Base-by-base conservation (phyloP, 2,888 invertebrate species). In the Brachyopa scutellaris region DNA sequence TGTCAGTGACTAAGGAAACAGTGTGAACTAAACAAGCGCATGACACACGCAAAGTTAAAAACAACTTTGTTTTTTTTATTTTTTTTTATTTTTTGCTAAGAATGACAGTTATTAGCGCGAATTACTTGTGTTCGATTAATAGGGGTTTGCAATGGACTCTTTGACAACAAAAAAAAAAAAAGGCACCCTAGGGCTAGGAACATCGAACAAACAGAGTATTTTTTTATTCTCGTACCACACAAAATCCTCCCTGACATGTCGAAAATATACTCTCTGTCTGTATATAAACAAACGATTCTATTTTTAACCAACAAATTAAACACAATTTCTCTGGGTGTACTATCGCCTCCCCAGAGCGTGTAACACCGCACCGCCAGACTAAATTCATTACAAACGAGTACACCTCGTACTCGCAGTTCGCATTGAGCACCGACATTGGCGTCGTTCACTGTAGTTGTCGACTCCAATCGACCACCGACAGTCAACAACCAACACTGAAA, bases 401-500 rank as follows among this genome's bases (percentile, higher is more conserved):
- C 67, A 69, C 55, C 55, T 45, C 51, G 53, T 57, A 62, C 57
- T 69, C 59, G 76, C 29, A 45, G 36, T 40, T 47, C n/a, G n/a
- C n/a, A n/a, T n/a, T 5, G 26, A 3, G 62, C 31, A 67, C 69
- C 69, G 74, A 45, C 74, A 64, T 74, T 80, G 64, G 62, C 36
- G 57, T 55, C 26, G 59, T 51, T 61, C 42, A 19, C 42, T 64
- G 55, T 72, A 31, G 62, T 40, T 45, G 70, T 64, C 49, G 66
- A 74, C 74, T 80, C 79, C 55, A 80, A 80, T 62, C 76, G 76
- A 80, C 74, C 74, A 80, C 76, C 76, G 76, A 21, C 74, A 76
- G 69, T 59, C 80, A 69, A 42, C 74, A 76, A 64, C 51, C 80
- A 69, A 42, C 62, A 49, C 36, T 62, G 62, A 57, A 69, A 80